phyloP scores from a whole-genome alignment of 2,888 invertebrate species.

The Xestia ashworthii region DNA sequence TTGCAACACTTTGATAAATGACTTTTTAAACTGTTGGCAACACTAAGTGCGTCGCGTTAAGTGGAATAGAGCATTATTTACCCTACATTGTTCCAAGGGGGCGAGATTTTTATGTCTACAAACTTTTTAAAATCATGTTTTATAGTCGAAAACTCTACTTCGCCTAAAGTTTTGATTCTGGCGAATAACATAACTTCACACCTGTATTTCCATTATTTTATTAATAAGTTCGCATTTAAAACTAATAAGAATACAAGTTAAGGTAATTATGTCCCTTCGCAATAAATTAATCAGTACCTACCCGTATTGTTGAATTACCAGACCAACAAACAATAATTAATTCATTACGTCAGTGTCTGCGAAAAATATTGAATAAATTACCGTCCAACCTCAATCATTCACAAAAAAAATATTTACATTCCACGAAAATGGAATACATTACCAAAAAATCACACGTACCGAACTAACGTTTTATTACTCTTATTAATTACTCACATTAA shows the following conservation, averaged over 20 bases:
- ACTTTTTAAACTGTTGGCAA: constrained; percentile 87
- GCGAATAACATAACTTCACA: neutral
- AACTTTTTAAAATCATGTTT: constrained; percentile 3
- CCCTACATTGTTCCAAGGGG: constrained; percentile 43
- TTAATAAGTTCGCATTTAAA: neutral
- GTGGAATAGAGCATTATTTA: constrained; percentile 66
- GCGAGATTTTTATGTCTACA: constrained; percentile 20
- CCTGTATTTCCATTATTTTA: neutral
- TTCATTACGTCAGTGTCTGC: constrained; percentile 20
- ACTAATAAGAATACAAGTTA: neutral
- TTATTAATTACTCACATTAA: constrained; percentile 68
- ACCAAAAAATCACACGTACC: constrained; percentile 55
- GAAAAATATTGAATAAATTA: constrained; percentile 50
- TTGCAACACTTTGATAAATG: constrained; percentile 81
- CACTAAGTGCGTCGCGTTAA: constrained; percentile 72
- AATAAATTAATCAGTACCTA: constrained; percentile 6
- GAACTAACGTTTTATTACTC: constrained; percentile 51
- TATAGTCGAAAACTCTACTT: neutral
- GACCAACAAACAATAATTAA: constrained; percentile 33
- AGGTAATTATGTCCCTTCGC: neutral
- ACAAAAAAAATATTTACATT: constrained; percentile 44
- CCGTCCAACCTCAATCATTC: constrained; percentile 18
- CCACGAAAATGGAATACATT: constrained; percentile 44
- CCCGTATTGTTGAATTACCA: constrained; percentile 13
- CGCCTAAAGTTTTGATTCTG: neutral